Evolutionary conservation across 1,140 invertebrate genomes (phyloP), one percentile per base, ranked within the genome.

Genomic region (Anadara kagoshimensis): DNA sequence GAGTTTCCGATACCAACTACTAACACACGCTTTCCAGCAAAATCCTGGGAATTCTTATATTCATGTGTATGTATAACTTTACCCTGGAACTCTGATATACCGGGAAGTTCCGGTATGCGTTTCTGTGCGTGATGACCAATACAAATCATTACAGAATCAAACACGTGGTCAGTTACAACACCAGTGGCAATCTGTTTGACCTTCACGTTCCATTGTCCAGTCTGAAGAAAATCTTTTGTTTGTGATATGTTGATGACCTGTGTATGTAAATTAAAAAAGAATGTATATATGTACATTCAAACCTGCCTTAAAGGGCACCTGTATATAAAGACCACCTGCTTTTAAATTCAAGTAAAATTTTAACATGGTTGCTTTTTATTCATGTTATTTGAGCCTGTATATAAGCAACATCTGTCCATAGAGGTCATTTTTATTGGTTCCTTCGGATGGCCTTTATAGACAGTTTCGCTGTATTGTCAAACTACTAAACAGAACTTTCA

Each of bases 1-100:
- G 91, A 91, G 75, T 91, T 91, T n/a, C 90, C 90, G 20, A 91
- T 86, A 18, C 91, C 90, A 20, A 91, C 78, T 24, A 91, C 80
- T n/a, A 91, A 73, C 5, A 90, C 88, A 47, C 83, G 75, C 72
- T 90, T 90, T 53, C 85, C 87, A 64, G 89, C 85, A 71, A 81
- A 90, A 14, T 85, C 80, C 85, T 45, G 22, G 12, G 69, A 69
- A 16, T 69, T 54, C 47, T 84, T 81, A 73, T 91, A 91, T 5
- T 87, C 79, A 53, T 90, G 87, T 8, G 90, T 86, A 73, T 91
- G 91, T 4, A 91, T 74, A 11, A 90, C 82, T 63, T 80, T 29
- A 18, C 65, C 65, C 41, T 54, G 53, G 26, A 66, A 66, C 16
- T 54, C 26, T n/a, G 51, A 54, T 5, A 66, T 10, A 26, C 88